A percentile compares a stretch with the other conserved stretches of the same genome.
Conservation (phyloP, 2,113 vertebrate species). For the Malurus melanocephalus region DNA sequence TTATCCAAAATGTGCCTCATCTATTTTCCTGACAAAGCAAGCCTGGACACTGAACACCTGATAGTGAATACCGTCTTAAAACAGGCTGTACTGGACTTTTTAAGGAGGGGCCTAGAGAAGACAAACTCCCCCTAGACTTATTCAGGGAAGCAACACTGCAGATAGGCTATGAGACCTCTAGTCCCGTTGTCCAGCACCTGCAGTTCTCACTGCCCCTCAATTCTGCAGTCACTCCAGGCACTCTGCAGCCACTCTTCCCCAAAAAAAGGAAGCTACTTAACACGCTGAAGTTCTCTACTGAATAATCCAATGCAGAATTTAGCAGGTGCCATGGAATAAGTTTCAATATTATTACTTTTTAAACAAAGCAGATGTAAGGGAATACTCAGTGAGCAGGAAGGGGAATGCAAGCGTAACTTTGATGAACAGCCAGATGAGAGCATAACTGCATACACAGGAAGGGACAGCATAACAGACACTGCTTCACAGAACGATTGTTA, state of each 20-base stretch:
- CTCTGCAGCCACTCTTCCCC: background rate
- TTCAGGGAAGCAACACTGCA: background rate
- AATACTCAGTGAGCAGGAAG: background rate
- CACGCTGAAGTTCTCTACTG: background rate
- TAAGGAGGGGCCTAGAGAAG: background rate
- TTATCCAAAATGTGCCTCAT: constrained; percentile 17
- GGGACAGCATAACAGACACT: background rate
- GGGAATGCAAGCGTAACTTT: background rate
- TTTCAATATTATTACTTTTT: background rate
- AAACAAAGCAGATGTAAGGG: background rate
- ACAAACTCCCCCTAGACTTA: background rate
- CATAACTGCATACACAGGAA: background rate
- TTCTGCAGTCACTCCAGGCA: background rate
- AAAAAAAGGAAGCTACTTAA: background rate
- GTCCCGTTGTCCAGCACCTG: background rate
- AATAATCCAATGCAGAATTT: background rate
- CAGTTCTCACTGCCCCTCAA: background rate
- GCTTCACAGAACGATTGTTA: background rate
- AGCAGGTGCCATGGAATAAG: background rate
- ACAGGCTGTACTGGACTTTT: background rate
- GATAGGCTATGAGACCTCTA: background rate
- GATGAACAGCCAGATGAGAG: background rate
- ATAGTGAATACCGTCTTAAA: background rate
- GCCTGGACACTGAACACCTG: background rate
- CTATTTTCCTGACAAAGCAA: constrained; percentile 7